Base-by-base conservation (phyloP, 2,888 invertebrate species). In the Pycnomerus fuliginosus region DNA sequence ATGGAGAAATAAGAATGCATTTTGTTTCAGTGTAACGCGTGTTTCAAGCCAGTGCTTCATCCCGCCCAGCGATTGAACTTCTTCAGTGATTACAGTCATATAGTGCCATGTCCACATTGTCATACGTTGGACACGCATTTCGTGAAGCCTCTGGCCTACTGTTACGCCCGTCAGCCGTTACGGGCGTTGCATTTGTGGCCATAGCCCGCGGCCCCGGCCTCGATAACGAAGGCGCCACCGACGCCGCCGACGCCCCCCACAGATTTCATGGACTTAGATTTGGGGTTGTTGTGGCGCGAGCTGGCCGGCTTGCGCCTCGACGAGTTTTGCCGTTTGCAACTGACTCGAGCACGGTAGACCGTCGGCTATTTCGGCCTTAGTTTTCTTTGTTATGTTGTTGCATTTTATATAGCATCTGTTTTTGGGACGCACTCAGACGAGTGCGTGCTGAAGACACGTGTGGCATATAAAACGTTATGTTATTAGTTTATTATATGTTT, bases 71-170 rank as follows among this genome's bases (percentile, higher is more conserved):
- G 87, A 67, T 77, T 94, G 59, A 90, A 89, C 76, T 90, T 83
- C 80, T 97, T 90, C 80, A 94, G 93, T 63, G 94, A 96, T 76
- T 96, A 95, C 78, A 92, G 91, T 69, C 91, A 90, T 70, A 84
- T 87, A 63, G 84, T 91, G 67, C 84, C 88, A 58, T 97, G 97
- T 74, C 92, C 92, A 22, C 89, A 89, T 72, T 97, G 96, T 79
- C 84, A 87, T 63, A 83, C 85, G 37, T 80, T 87, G 62, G 96
- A 96, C 76, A 88, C 89, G 41, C 96, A 97, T 78, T 96, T 96
- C 77, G 92, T 95, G 60, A 94, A 94, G 77, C 89, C 92, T 37
- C 77, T 96, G 67, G 78, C 81, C 53, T 84, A 84, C 73, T 90
- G 90, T 78, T 91, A 86, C 80, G 82, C 86, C 64, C 85, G 87